Base-by-base conservation (phyloP, 2,888 invertebrate genomes). In the Doris montereyensis region DNA sequence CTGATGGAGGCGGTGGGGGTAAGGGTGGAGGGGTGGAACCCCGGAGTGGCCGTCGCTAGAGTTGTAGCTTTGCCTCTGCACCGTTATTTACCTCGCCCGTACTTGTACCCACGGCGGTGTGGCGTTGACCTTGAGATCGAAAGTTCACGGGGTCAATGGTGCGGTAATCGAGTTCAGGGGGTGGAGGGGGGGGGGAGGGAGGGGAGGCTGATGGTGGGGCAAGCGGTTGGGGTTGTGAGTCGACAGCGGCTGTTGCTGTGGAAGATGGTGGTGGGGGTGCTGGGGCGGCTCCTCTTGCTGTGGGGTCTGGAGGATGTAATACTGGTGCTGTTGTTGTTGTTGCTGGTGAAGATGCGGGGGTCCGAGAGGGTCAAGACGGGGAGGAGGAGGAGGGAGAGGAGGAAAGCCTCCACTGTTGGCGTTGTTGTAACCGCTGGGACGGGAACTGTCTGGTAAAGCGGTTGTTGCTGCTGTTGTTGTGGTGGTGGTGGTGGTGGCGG, bases 1-100 rank as follows among this genome's bases (percentile, higher is more conserved):
- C 88, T 71, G 85, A 85, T 0, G 90, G 85, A 3, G 90, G 89
- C 58, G 88, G 89, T 0, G 90, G 89, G 10, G 89, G 88, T 2
- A 89, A 86, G 1, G 90, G 89, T 2, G 90, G 89, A 4, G 89
- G 88, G 76, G 89, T 82, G 85, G 84, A 84, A 65, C 83, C 10
- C 85, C 78, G 0, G 85, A 85, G 70, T n/a, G n/a, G 52, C 52
- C 52, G 52, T 41, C 17, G 52, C 17, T 41, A 17, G 52, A 5
- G 52, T 10, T 41, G 52, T 81, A 79, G 78, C 74, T 0, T 79
- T 34, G 76, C 74, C 76, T 67, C 77, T 71, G 52, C 81, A 82
- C 52, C 76, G 71, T 78, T 82, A 81, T 60, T 80, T 80, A 35
- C 73, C 72, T 26, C 81, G 75, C n/a, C 78, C 10, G 75, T 81